Base-by-base conservation (phyloP, 2,888 invertebrate genomes). In the Steinernema hermaphroditum region DNA sequence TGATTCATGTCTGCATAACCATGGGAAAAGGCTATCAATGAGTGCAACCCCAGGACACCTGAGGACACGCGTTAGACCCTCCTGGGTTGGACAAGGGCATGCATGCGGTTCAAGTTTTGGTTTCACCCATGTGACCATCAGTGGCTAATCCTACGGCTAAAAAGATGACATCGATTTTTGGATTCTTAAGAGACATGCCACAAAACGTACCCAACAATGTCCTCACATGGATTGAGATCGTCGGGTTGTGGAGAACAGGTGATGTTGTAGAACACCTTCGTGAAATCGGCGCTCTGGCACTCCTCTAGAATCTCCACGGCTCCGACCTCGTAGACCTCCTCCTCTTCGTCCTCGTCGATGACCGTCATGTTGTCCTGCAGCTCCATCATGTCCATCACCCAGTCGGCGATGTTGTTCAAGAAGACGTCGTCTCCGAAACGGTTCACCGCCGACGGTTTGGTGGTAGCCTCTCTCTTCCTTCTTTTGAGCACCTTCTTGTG, bases 221-320 rank as follows among this genome's bases (percentile, higher is more conserved):
- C 93, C 86, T 93, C 93, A 87, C 94, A 94, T 0, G 93, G 93
- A 88, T 93, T 94, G 70, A 93, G 88, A 0, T 92, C 92, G 87
- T 94, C 91, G 0, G 93, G 92, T 76, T 90, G 89, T 0, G 93
- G 93, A 46, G 78, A 78, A 68, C 85, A 85, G 0, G 78, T 76
- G 44, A 85, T 78, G 72, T 83, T 82, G 72, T 78, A 83, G 46
- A 19, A 46, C 76, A 80, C 81, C 4, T 71, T 71, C 41, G 74
- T 72, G 1, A 77, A 75, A 29, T 71, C 71, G 19, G 69, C 71
- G 24, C 76, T 76, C 50, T 76, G 74, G 1, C 72, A 27, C 57
- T 37, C 46, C 43, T 43, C 44, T 2, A 37, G 46, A 1, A 27
- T 16, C 29, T 69, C 1, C 16, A 69, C 44, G 16, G 46, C 32